phyloP scores from a whole-genome alignment of 2,888 invertebrate genomes.

The Oligia fasciuncula region DNA sequence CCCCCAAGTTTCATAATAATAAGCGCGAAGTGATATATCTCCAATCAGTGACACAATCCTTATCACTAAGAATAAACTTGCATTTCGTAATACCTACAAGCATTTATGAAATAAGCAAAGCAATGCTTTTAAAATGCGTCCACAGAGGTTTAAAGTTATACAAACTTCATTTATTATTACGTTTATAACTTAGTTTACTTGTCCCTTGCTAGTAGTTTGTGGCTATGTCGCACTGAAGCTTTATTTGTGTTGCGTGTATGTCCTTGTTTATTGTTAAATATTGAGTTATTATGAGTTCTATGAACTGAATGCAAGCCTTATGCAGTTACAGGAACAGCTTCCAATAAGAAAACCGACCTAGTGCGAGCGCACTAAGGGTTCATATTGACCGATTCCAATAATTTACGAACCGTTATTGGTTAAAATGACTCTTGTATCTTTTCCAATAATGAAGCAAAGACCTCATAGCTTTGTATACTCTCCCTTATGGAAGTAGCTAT shows the following conservation, averaged over 20 bases:
- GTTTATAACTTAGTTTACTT: constrained; percentile 25
- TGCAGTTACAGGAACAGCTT: neutral
- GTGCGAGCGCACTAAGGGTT: neutral
- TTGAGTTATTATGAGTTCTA: neutral
- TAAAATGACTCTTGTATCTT: neutral
- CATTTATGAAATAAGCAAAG: constrained; percentile 7
- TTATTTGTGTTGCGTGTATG: constrained; percentile 14
- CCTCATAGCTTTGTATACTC: neutral
- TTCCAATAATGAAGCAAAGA: neutral
- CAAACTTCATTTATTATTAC: constrained; percentile 49
- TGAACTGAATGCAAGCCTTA: neutral
- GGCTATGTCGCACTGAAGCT: constrained; percentile 10
- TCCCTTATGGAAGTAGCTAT: neutral
- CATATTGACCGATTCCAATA: neutral
- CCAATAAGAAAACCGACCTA: neutral
- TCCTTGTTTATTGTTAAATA: neutral
- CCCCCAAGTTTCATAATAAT: constrained; percentile 52
- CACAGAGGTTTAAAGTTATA: constrained; percentile 34
- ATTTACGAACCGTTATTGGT: neutral
- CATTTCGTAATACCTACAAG: constrained; percentile 43
- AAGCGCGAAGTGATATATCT: constrained; percentile 34
- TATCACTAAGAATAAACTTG: constrained; percentile 60
- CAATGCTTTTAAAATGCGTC: constrained; percentile 30
- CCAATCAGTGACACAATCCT: constrained; percentile 57
- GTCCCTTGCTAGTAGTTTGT: constrained; percentile 30